A percentile compares a stretch with the other conserved stretches of the same genome.
Evolutionary conservation across 2,113 vertebrate species (phyloP).

Genomic region (Hirundichthys speculiger): DNA sequence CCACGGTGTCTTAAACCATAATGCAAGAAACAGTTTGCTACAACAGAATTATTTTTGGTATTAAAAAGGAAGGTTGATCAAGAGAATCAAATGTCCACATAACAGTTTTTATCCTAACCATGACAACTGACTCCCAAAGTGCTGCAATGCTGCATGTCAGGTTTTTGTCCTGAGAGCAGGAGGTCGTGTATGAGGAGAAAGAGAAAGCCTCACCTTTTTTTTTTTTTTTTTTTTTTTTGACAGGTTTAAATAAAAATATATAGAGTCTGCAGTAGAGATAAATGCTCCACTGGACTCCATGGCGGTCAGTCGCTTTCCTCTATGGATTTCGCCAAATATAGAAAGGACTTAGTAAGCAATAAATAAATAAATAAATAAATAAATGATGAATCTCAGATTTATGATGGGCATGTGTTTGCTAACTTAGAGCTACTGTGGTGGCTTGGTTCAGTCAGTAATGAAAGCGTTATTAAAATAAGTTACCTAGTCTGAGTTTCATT

Average conservation of each 20-base stretch:
- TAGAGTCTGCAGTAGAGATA: slow-evolving; percentile 25
- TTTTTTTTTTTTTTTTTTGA: slow-evolving; percentile 35
- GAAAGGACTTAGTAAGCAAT: neutral
- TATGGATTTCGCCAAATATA: neutral
- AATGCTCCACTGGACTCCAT: neutral
- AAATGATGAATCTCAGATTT: neutral
- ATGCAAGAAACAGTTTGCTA: neutral
- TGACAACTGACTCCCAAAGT: slow-evolving; percentile 24
- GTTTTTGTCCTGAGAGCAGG: slow-evolving; percentile 10
- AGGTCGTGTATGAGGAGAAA: slow-evolving; percentile 14
- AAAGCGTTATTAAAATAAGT: no score
- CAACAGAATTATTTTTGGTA: neutral
- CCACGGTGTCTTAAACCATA: neutral
- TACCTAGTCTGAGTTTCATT: no score
- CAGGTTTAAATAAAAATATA: slow-evolving; percentile 55
- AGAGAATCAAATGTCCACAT: slow-evolving; percentile 16
- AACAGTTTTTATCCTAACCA: slow-evolving; percentile 11
- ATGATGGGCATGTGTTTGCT: no score
- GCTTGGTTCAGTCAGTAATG: no score
- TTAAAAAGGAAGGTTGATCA: neutral
- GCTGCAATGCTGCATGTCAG: slow-evolving; percentile 19
- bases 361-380: neutral
- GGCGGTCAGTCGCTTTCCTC: slow-evolving; percentile 10
- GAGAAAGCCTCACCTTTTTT: slow-evolving; percentile 8
- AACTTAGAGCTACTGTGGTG: no score